phyloP scores from a whole-genome alignment of 2,888 invertebrate species.

The Phortica magna region DNA sequence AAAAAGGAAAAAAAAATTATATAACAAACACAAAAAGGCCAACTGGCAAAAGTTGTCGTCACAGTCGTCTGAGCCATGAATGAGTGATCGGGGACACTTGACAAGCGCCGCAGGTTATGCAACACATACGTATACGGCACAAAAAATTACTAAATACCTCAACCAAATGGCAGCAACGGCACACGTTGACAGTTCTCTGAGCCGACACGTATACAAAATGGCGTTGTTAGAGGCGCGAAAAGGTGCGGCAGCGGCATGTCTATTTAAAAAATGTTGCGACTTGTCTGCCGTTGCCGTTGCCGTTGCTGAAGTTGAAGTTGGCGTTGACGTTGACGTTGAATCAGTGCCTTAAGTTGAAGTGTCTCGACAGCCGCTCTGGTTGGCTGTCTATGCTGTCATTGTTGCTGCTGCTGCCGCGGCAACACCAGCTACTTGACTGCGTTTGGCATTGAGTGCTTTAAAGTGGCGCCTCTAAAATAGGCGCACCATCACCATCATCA shows the following conservation, averaged over 20 bases:
- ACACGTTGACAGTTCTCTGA: not conserved
- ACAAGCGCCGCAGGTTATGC: not conserved
- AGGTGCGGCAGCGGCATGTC: slow-evolving; percentile 45
- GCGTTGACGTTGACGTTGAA: too few relatives aligned
- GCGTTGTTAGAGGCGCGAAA: not conserved
- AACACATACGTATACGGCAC: not conserved
- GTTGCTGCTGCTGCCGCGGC: slow-evolving; percentile 22
- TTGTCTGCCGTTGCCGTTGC: not conserved
- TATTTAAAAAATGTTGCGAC: slow-evolving; percentile 52
- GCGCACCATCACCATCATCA: not conserved
- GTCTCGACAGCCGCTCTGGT: not conserved
- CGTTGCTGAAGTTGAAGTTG: too few relatives aligned
- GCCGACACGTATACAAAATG: not conserved
- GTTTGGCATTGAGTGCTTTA: slow-evolving; percentile 47
- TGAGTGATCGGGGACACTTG: too few relatives aligned
- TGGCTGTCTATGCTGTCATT: slow-evolving; percentile 19
- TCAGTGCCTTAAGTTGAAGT: not conserved
- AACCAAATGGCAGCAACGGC: slow-evolving; percentile 44
- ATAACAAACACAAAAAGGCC: not conserved
- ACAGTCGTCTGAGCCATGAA: too few relatives aligned
- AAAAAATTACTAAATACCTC: slow-evolving; percentile 49
- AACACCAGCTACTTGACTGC: not conserved
- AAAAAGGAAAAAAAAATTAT: not conserved
- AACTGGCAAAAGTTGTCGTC: not conserved
- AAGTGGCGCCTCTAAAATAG: slow-evolving; percentile 32